A percentile compares a stretch with the other conserved stretches of the same genome.
phyloP scores from a whole-genome alignment of 2,113 vertebrate genomes.

The Nothobranchius furzeri region DNA sequence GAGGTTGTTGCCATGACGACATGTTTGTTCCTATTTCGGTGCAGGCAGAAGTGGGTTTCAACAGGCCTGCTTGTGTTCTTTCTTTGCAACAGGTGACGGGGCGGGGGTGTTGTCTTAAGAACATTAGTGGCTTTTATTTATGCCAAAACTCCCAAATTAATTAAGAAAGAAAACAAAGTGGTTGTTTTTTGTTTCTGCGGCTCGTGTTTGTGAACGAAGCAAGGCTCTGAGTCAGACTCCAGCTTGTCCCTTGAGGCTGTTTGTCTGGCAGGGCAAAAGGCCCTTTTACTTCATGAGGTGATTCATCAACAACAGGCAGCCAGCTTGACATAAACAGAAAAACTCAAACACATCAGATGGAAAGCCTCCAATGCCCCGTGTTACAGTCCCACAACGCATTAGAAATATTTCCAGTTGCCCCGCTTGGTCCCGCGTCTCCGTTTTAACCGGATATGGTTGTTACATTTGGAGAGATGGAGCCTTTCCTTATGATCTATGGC shows the following conservation, averaged over 20 bases:
- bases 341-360: constrained; percentile 13
- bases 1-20: constrained; percentile 23
- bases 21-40: constrained; percentile 19
- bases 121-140: constrained; percentile 43
- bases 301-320: constrained; percentile 45
- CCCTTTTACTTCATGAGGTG: constrained; percentile 47
- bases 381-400: constrained; percentile 24
- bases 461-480: constrained; percentile 40
- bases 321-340: constrained; percentile 24
- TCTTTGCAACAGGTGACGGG: background rate
- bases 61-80: constrained; percentile 53
- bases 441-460: constrained; percentile 17
- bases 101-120: constrained; percentile 16
- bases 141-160: background rate
- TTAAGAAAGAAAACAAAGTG: constrained; percentile 39
- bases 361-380: constrained; percentile 12
- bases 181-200: constrained; percentile 42
- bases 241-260: constrained; percentile 34
- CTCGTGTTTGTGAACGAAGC: constrained; percentile 21
- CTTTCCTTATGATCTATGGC: constrained; percentile 32
- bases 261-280: constrained; percentile 44
- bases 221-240: constrained; percentile 44
- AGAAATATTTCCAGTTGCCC: constrained; percentile 39
- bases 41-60: background rate
- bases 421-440: constrained; percentile 19